phyloP scores from a whole-genome alignment of 2,113 vertebrate species.

The Hippoglossus stenolepis region DNA sequence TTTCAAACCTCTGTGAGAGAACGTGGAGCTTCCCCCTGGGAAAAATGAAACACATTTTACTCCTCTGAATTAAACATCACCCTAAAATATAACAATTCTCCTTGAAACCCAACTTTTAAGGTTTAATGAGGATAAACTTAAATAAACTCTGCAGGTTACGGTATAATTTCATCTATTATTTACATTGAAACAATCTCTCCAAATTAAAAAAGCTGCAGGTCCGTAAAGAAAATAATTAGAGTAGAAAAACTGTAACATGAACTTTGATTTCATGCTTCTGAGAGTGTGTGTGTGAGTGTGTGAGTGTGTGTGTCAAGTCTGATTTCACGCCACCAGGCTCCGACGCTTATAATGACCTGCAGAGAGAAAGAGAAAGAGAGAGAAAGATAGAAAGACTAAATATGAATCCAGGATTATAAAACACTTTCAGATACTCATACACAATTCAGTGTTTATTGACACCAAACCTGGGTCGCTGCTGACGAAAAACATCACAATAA shows the following conservation, averaged over 20 bases:
- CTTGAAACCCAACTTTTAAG: no score
- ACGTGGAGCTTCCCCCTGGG: constrained; percentile 1
- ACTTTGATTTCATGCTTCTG: constrained; percentile 52
- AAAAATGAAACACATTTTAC: constrained; percentile 12
- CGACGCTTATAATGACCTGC: constrained; percentile 16
- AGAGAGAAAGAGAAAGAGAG: neutral
- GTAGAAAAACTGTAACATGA: constrained; percentile 32
- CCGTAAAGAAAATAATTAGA: constrained; percentile 25
- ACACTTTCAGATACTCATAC: neutral
- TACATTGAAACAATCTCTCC: constrained; percentile 2
- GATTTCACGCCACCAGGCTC: constrained; percentile 35
- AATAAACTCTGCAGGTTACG: constrained; percentile 16
- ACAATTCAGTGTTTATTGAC: no score
- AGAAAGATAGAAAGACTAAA: constrained; percentile 13
- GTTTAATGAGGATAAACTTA: no score
- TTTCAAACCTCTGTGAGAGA: constrained; percentile 43
- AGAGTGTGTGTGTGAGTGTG: constrained; percentile 1
- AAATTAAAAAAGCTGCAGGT: constrained; percentile 24
- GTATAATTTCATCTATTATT: constrained; percentile 28
- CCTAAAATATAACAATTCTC: no score
- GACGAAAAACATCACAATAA: no score
- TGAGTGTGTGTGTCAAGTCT: constrained; percentile 18
- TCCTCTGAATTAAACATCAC: no score
- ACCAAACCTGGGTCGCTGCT: no score
- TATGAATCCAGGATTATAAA: constrained; percentile 43